A percentile compares a stretch with the other conserved stretches of the same genome.
Evolutionary conservation across 2,113 vertebrate genomes (phyloP).

Genomic region (Galbula dea): DNA sequence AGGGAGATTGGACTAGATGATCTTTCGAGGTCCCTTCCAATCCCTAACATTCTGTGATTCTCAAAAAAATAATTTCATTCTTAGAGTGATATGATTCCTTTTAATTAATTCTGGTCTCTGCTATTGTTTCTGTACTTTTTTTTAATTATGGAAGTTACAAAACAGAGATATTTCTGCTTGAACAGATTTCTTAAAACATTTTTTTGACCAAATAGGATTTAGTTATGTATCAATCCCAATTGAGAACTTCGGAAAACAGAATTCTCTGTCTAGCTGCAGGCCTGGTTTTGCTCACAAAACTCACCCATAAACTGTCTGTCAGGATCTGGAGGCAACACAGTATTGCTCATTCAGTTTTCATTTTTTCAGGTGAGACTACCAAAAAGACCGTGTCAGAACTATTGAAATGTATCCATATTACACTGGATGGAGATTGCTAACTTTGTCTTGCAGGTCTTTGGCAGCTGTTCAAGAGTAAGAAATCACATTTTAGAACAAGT

Average conservation of each 20-base stretch:
- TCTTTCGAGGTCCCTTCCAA: too few relatives aligned
- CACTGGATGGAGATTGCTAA: neutral
- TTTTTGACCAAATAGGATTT: neutral
- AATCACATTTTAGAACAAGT: neutral
- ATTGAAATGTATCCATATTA: neutral
- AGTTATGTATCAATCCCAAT: neutral
- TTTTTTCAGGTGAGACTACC: neutral
- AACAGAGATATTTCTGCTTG: neutral
- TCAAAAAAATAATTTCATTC: neutral
- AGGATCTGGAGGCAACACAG: neutral
- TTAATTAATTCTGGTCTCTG: neutral
- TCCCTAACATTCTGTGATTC: too few relatives aligned
- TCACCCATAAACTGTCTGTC: neutral
- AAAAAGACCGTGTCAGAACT: neutral
- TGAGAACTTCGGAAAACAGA: neutral
- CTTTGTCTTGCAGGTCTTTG: neutral
- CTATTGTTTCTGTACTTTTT: neutral
- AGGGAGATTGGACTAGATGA: too few relatives aligned
- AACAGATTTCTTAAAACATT: neutral
- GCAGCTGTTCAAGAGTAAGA: neutral
- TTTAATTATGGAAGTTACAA: neutral
- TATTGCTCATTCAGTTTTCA: neutral
- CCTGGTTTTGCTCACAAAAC: neutral
- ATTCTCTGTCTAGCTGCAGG: neutral
- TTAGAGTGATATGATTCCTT: neutral